Percentiles rank a stretch among this genome's conserved stretches.
phyloP scores from a whole-genome alignment of 2,888 invertebrate species.

The Gymnoscelis rufifasciata region DNA sequence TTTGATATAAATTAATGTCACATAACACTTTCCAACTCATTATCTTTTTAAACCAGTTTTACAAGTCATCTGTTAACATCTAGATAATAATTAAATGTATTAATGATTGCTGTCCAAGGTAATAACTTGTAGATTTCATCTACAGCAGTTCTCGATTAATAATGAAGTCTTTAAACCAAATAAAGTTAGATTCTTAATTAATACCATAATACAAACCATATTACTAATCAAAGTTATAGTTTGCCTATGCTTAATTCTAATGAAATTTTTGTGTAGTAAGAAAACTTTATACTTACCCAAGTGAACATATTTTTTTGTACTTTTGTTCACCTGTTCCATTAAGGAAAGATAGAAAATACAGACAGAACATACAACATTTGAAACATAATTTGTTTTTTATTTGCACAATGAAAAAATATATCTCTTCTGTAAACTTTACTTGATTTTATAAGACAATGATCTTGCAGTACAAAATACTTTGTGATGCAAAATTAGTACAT shows the following conservation, averaged over 20 bases:
- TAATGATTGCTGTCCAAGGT: slow-evolving; percentile 50
- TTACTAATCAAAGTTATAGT: background rate
- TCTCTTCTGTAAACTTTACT: slow-evolving; percentile 17
- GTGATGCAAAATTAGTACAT: slow-evolving; percentile 5
- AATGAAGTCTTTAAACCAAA: slow-evolving; percentile 38
- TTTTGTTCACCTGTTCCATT: slow-evolving; percentile 37
- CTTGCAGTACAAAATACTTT: background rate
- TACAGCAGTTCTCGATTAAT: slow-evolving; percentile 45
- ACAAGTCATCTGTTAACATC: slow-evolving; percentile 44
- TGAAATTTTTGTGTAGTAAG: slow-evolving; percentile 47
- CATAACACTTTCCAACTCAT: slow-evolving; percentile 8
- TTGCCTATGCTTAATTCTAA: background rate
- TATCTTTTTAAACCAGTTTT: slow-evolving; percentile 29
- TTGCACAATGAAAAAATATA: slow-evolving; percentile 22
- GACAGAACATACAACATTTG: slow-evolving; percentile 4
- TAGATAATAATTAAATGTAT: slow-evolving; percentile 34
- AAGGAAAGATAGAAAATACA: slow-evolving; percentile 1
- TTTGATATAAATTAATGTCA: slow-evolving; percentile 20
- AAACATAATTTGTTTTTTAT: slow-evolving; percentile 1
- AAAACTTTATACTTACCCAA: slow-evolving; percentile 55
- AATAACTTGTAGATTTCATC: slow-evolving; percentile 67
- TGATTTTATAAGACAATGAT: slow-evolving; percentile 6
- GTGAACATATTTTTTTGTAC: slow-evolving; percentile 43
- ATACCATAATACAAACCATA: slow-evolving; percentile 9
- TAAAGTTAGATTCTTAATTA: slow-evolving; percentile 48